phyloP scores from a whole-genome alignment of 1,140 invertebrate genomes.

The Chironomus tepperi region DNA sequence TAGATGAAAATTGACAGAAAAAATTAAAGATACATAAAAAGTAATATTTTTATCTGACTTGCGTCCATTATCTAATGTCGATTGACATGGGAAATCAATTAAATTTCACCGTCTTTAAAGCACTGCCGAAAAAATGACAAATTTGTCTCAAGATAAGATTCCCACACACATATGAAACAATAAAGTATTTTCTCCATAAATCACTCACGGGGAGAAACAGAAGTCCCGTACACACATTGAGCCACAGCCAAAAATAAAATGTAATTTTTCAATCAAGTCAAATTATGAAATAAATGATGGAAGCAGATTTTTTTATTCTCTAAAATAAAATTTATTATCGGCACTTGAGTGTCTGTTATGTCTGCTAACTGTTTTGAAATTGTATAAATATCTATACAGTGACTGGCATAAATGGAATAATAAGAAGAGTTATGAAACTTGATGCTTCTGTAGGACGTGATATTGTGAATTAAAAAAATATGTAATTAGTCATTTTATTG shows the following conservation, averaged over 20 bases:
- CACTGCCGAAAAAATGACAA: neutral
- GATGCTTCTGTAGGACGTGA: neutral
- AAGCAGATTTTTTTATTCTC: no score
- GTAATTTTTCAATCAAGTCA: slow-evolving; percentile 2
- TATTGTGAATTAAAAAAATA: neutral
- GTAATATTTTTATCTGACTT: no score
- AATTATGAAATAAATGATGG: neutral
- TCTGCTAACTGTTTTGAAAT: neutral
- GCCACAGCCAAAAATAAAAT: neutral
- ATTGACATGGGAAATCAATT: neutral
- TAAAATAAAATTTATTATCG: neutral
- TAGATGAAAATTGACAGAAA: no score
- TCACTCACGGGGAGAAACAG: neutral
- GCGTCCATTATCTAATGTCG: neutral
- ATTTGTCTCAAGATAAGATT: neutral
- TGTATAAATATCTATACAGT: neutral
- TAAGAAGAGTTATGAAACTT: neutral
- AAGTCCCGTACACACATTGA: neutral
- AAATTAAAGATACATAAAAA: no score
- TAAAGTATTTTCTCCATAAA: neutral
- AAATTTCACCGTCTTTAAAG: neutral
- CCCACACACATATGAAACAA: no score
- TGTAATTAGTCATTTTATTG: neutral
- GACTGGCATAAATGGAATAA: neutral
- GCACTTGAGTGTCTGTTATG: neutral